phyloP scores from a whole-genome alignment of 2,113 vertebrate genomes.

The Capricornis sumatraensis region DNA sequence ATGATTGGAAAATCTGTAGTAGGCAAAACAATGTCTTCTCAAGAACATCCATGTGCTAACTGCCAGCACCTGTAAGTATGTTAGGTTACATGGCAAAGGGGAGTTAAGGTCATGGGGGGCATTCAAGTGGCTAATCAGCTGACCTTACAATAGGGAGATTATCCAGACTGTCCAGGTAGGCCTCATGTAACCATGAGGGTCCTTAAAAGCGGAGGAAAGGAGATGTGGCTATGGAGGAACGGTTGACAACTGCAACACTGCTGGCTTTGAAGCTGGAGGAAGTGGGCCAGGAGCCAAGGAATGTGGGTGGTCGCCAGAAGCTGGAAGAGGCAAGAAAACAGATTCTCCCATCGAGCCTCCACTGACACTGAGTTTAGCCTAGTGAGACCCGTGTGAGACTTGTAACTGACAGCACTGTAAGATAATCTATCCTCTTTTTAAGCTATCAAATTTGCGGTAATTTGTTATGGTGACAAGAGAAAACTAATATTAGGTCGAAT shows the following conservation, averaged over 20 bases:
- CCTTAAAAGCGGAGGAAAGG: neutral
- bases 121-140: neutral
- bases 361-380: neutral
- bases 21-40: neutral
- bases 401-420: neutral
- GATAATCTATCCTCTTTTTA: neutral
- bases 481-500: neutral
- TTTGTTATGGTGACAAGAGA: neutral
- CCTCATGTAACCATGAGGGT: neutral
- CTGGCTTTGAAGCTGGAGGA: neutral
- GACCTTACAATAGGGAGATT: neutral
- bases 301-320: neutral
- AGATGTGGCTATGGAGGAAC: neutral
- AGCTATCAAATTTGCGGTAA: neutral
- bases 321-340: neutral
- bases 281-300: neutral
- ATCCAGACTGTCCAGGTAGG: neutral
- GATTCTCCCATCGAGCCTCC: neutral
- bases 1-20: neutral
- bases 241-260: neutral
- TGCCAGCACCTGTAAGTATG: neutral
- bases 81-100: neutral
- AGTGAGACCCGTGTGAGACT: neutral
- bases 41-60: neutral
- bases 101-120: neutral